Evolutionary conservation across 1,140 invertebrate genomes (phyloP), one percentile per base, ranked within the genome.

Genomic region (Aphelenchoides avenae): DNA sequence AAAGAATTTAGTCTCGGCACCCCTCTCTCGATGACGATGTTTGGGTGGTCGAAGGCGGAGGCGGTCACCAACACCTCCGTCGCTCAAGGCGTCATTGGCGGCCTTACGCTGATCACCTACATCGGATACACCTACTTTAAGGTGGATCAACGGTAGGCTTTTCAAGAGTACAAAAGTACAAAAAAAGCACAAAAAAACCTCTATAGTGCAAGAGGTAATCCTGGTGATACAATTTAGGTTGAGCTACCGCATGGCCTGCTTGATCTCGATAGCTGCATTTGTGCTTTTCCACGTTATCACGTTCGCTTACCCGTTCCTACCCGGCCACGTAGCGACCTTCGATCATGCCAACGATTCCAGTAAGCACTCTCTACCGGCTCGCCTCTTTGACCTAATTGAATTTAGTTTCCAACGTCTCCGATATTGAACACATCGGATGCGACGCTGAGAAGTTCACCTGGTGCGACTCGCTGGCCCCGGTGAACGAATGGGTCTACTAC

Each of bases 271-370:
- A 13, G 5, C 50, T 40, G 66, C 49, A 3, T 31, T 66, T 26
- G 30, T 36, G 13, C 9, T 15, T 13, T 66, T 66, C 31, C 49
- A 71, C 29, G n/a, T 66, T 29, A 34, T 64, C 20, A 66, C 64
- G 3, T 70, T 43, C 47, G 54, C 64, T n/a, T 70, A 56, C 36
- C 71, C 51, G 22, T 73, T 70, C 24, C 41, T 71, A 7, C 46
- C 60, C 2, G 29, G 34, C 7, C 57, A 44, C 11, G 42, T 44
- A 18, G 11, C 15, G 24, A 18, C 20, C 3, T 64, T 29, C 39
- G 22, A 60, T 37, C n/a, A 18, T 43, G 18, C 27, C 42, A 27
- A 39, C 26, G 26, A 9, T 47, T 40, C n/a, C 7, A 43, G 0
- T 24, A 15, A 2, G 13, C 11, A 22, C 9, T 34, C 22, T 43